Conservation (phyloP, 2,113 vertebrate genomes). For the Microcebus griseorufus region DNA sequence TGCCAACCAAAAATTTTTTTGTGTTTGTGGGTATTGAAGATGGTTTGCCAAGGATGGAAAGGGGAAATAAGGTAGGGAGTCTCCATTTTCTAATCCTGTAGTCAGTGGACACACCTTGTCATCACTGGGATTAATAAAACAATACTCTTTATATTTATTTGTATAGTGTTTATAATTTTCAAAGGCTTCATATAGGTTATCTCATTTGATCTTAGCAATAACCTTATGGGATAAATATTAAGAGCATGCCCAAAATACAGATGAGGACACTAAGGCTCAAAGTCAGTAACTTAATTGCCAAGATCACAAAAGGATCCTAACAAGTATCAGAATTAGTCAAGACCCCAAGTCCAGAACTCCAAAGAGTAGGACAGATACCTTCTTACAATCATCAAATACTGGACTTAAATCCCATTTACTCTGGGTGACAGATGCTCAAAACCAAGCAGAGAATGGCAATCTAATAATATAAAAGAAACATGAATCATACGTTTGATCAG, state of each 20-base stretch:
- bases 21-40: no score
- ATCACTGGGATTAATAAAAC: neutral
- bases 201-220: neutral
- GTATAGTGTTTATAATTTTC: neutral
- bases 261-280: neutral
- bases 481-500: slow-evolving; percentile 21
- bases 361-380: neutral
- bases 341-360: neutral
- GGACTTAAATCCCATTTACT: neutral
- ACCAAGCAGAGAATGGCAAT: slow-evolving; percentile 4
- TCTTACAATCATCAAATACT: neutral
- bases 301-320: neutral
- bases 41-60: neutral
- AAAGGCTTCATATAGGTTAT: neutral
- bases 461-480: neutral
- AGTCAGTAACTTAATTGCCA: neutral
- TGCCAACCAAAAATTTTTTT: neutral
- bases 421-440: neutral
- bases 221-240: neutral
- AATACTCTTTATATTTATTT: neutral
- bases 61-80: neutral
- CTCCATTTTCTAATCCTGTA: neutral
- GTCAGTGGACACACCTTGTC: neutral
- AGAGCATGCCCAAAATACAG: neutral
- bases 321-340: neutral